Evolutionary conservation across 1,140 invertebrate species (phyloP).

Genomic region (Araneus ventricosus): DNA sequence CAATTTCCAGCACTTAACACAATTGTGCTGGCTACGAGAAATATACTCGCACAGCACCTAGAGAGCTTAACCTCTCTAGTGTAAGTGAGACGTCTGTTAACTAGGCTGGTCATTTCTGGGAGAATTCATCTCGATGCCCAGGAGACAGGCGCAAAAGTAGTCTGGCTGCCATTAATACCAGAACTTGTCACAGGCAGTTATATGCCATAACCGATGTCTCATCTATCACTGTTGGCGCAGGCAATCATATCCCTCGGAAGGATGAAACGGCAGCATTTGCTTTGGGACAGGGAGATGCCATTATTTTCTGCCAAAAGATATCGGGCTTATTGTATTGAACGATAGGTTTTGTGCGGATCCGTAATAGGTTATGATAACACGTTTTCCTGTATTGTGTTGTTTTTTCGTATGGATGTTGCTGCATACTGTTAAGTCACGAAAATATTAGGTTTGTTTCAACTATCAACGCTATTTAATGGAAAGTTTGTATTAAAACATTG

Average conservation of each 20-base stretch:
- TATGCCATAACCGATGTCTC: constrained; percentile 42
- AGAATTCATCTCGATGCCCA: not conserved
- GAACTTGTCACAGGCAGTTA: constrained; percentile 43
- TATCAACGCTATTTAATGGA: too few species aligned
- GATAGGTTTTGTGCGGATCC: too few species aligned
- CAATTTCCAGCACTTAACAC: not conserved
- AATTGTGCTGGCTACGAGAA: not conserved
- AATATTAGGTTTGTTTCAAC: too few species aligned
- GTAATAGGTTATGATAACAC: too few species aligned
- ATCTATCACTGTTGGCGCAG: constrained; percentile 47
- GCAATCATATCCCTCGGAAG: not conserved
- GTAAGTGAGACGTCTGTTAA: too few species aligned
- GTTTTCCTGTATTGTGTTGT: too few species aligned
- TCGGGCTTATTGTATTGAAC: not conserved
- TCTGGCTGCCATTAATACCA: constrained; percentile 22
- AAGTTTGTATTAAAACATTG: too few species aligned
- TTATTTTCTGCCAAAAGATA: not conserved
- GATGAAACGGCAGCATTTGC: not conserved
- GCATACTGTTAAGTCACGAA: too few species aligned
- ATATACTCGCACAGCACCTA: not conserved
- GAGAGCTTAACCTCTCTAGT: too few species aligned
- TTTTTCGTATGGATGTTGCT: too few species aligned
- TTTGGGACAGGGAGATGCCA: not conserved
- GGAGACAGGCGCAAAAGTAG: not conserved
- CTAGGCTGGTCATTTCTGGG: not conserved